Evolutionary conservation across 1,140 invertebrate genomes (phyloP), one percentile per base, ranked within the genome.

Genomic region (Drosophila yakuba): DNA sequence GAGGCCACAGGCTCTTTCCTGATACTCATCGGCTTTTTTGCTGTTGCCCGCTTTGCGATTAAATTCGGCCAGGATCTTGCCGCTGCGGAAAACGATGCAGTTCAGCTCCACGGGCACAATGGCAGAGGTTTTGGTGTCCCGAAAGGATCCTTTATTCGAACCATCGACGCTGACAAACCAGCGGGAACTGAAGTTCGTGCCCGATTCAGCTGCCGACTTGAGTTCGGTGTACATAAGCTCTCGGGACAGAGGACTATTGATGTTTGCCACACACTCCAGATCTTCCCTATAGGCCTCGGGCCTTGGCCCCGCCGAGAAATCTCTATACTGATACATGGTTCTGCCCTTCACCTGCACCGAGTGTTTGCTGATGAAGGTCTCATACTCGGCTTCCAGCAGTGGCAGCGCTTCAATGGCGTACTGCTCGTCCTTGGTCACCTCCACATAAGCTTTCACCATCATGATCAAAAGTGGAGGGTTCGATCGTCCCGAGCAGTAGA

Each of bases 91-190:
- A 57, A 98, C 93, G 12, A 98, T 95, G 3, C 97, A 94, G 91
- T 98, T 99, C 43, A 99, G 91, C 90, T 98, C 97, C 1, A 98
- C 97, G 0, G 98, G 97, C 15, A 98, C 94, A 54, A 98, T 97
- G 3, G 94, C 95, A 47, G 95, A 94, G 2, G 96, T 96, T 84
- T 96, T 96, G 43, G 95, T 92, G 80, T 96, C 95, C 5, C 94
- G 95, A 56, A 97, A 85, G 66, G 96, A 96, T 45, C 96, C 96
- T 38, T 95, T 95, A 94, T 95, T 95, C 28, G 94, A 95, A 14
- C 94, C 95, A 58, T 96, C 94, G 1, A 93, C 85, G 0, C 69
- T 58, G 12, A 92, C 66, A 83, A 98, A 98, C 98, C 98, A 99
- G 48, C 98, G 94, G 8, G 96, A 97, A 11, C 97, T 98, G 92